A percentile compares a stretch with the other conserved stretches of the same genome.
Conservation (phyloP, 2,888 invertebrate genomes). For the Machimus atricapillus region DNA sequence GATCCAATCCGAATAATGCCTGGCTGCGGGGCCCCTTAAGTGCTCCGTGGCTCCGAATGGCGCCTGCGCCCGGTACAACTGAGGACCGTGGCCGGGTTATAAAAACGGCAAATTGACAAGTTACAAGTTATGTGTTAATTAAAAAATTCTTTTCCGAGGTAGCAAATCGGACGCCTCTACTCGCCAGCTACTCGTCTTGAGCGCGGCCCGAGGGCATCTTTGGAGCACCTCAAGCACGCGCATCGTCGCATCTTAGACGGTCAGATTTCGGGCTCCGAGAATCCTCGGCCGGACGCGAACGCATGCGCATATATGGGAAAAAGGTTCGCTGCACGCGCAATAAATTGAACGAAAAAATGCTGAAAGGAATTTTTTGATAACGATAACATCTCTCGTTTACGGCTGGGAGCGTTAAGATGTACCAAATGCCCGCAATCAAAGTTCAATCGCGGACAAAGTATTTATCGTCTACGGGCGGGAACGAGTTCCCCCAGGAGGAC, state of each 20-base stretch:
- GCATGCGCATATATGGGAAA: background rate
- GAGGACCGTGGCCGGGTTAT: background rate
- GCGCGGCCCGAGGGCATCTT: background rate
- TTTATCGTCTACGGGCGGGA: background rate
- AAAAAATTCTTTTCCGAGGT: constrained; percentile 42
- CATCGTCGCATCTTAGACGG: background rate
- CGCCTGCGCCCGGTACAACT: background rate
- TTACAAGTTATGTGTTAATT: constrained; percentile 47
- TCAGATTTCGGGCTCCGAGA: background rate
- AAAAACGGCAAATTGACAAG: constrained; percentile 35
- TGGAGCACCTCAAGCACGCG: constrained; percentile 7
- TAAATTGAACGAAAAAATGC: constrained; percentile 3
- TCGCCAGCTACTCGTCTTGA: constrained; percentile 6
- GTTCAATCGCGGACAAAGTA: background rate
- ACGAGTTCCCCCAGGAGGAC: background rate
- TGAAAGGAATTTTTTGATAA: constrained; percentile 18
- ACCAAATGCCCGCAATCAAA: background rate
- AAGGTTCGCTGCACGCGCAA: constrained; percentile 4
- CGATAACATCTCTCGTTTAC: background rate
- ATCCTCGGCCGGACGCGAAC: background rate
- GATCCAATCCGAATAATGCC: background rate
- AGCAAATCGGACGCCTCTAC: background rate
- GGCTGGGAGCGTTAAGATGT: background rate
- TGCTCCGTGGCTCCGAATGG: background rate
- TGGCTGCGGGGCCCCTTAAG: background rate